Percentiles rank a stretch among this genome's conserved stretches.
phyloP scores from a whole-genome alignment of 1,140 invertebrate genomes.

The Orchestia grillus region DNA sequence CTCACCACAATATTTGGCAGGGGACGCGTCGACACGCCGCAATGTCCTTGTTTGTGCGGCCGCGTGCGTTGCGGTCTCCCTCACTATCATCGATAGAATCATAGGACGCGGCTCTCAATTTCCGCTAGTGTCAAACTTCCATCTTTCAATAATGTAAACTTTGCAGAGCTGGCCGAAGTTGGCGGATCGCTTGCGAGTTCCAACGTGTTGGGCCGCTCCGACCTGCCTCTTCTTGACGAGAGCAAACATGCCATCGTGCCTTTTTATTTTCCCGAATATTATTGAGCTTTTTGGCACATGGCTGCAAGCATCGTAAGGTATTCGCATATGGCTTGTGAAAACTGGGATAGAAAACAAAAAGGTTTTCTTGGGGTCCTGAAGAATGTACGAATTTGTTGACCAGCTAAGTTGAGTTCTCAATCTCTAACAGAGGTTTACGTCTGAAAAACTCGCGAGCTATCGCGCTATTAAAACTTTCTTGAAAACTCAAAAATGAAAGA shows the following conservation, averaged over 20 bases:
- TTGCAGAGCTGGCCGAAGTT: conserved; percentile 44
- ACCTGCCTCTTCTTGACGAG: conserved; percentile 6
- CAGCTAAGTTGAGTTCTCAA: not conserved
- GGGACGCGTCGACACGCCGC: not conserved
- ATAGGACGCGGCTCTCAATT: conserved; percentile 47
- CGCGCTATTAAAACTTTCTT: not conserved
- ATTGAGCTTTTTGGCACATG: not conserved
- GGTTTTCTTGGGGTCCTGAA: not conserved
- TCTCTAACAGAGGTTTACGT: not conserved
- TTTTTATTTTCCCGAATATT: not conserved
- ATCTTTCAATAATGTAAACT: conserved; percentile 57
- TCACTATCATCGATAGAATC: conserved; percentile 55
- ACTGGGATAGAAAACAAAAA: not conserved
- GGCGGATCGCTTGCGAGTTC: conserved; percentile 42
- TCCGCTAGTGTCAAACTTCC: conserved; percentile 55
- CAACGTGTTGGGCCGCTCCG: not conserved
- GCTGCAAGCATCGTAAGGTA: not conserved
- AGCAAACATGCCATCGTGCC: not conserved
- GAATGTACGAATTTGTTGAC: not conserved
- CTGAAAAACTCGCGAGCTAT: not conserved
- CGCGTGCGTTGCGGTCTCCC: not conserved
- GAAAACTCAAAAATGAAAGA: not conserved
- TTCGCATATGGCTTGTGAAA: not conserved
- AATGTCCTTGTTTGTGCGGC: conserved; percentile 18
- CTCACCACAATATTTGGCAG: not conserved